Evolutionary conservation across 2,113 vertebrate species (phyloP), one percentile per base, ranked within the genome.

Genomic region (Laticauda colubrina): DNA sequence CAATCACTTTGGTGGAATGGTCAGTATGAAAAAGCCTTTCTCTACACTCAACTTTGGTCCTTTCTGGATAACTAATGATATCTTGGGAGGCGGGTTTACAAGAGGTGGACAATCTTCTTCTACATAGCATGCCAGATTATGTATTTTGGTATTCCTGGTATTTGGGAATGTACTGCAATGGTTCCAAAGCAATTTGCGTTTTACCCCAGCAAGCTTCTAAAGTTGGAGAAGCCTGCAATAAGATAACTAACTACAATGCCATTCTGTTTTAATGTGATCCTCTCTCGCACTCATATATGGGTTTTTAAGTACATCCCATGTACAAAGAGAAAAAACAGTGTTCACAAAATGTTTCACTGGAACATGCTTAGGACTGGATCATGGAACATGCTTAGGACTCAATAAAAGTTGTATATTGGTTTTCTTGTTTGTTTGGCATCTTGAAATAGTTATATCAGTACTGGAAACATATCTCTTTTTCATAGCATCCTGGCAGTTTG

Each of bases 401-500:
- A 98, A 97, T 98, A 98, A 98, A 97, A 86, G 92, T 91, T 89
- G 88, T 57, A 92, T 96, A 93, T 93, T 56, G 90, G 1, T 1
- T 53, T 94, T 95, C 18, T 34, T 96, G 93, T 93, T 85, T 56
- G 91, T 91, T 94, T 88, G 95, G 93, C 91, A 15, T 93, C 89
- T 55, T 90, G 2, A 1, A 51, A 57, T 85, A 55, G 64, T n/a
- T 55, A 24, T 9, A 15, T 34, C 15, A 48, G 55, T 21, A 34
- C 48, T 48, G 26, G 51, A 55, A 43, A 26, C 34, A 39, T 55
- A 23, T 34, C 23, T 55, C 61, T 81, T 21, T 90, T 34, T 69
- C 54, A 89, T 23, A 89, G 88, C 54, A 11, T 39, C 39, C n/a
- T 12, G 24, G 20, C 55, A 85, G 26, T 7, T 39, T 5, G 39